A percentile compares a stretch with the other conserved stretches of the same genome.
These are phyloP conservation scores for Dasypogon diadema DNA, from an alignment of 2,888 invertebrate genomes.

Conservation along the genomic window DNA sequence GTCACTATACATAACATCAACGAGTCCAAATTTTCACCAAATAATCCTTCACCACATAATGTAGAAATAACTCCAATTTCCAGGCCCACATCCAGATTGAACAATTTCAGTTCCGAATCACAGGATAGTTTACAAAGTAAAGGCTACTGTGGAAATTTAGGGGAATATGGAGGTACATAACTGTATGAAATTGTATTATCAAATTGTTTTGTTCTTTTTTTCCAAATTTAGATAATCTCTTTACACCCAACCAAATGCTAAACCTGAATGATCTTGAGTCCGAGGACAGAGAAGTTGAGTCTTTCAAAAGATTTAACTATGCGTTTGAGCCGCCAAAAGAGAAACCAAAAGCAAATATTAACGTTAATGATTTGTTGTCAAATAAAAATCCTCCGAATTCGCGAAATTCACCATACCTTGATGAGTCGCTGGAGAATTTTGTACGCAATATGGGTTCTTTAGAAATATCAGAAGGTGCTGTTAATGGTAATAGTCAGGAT, in stretches of 20 bases:
- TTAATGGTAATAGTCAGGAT: slow-evolving; percentile 18
- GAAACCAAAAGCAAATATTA: slow-evolving; percentile 82
- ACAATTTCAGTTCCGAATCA: slow-evolving; percentile 55
- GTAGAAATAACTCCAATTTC: slow-evolving; percentile 68
- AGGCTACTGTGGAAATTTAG: slow-evolving; percentile 75
- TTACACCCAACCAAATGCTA: slow-evolving; percentile 83
- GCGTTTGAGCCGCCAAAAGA: slow-evolving; percentile 83
- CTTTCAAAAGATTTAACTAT: slow-evolving; percentile 88
- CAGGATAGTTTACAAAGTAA: slow-evolving; percentile 76
- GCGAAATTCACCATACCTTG: slow-evolving; percentile 65
- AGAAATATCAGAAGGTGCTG: slow-evolving; percentile 60
- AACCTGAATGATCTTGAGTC: slow-evolving; percentile 84
- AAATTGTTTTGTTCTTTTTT: neutral
- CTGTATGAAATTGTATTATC: neutral
- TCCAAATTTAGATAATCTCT: slow-evolving; percentile 74
- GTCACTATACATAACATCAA: slow-evolving; percentile 68
- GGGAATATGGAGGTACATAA: slow-evolving; percentile 62
- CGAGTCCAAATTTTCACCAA: slow-evolving; percentile 67
- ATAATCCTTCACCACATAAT: slow-evolving; percentile 65
- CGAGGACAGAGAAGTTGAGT: slow-evolving; percentile 84
- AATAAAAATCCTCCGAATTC: slow-evolving; percentile 59
- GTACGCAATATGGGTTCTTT: slow-evolving; percentile 65
- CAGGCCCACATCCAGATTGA: slow-evolving; percentile 22
- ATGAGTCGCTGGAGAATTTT: slow-evolving; percentile 65
- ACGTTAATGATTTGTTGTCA: slow-evolving; percentile 81